Evolutionary conservation across 2,797 vertebrate species (phyloP).

Genomic region (Pelobates cultripes): DNA sequence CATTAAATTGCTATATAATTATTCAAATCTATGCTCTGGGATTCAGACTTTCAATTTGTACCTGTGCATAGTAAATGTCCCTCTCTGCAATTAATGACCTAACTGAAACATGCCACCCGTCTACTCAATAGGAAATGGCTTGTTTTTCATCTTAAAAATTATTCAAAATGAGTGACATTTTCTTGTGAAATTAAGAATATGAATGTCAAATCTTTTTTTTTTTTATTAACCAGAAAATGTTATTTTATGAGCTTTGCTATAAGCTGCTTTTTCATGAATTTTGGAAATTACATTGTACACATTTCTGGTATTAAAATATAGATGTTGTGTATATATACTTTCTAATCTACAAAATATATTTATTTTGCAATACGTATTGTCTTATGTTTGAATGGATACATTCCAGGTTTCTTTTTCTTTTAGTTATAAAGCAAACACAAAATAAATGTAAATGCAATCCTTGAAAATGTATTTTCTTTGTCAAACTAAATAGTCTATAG

Average conservation of each 20-base stretch:
- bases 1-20: constrained; percentile 52
- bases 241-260: too few species aligned
- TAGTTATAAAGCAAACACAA: neutral
- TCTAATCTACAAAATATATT: too few species aligned
- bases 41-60: constrained; percentile 40
- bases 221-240: neutral
- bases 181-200: neutral
- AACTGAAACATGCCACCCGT: constrained; percentile 11
- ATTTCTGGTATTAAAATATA: neutral
- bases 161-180: neutral
- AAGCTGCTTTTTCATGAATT: neutral
- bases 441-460: constrained; percentile 1
- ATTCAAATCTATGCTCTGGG: constrained; percentile 41
- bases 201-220: neutral
- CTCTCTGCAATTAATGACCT: constrained; percentile 27
- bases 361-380: neutral
- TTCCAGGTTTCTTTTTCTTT: neutral
- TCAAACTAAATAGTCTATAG: too few species aligned
- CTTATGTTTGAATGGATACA: neutral
- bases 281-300: neutral
- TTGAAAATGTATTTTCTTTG: neutral
- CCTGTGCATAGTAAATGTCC: constrained; percentile 34
- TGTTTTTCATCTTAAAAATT: neutral
- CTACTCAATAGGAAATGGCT: neutral
- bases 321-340: too few species aligned